Percentiles rank a stretch among this genome's conserved stretches.
Evolutionary conservation across 2,113 vertebrate species (phyloP).

Genomic region (Malaclemys terrapin): DNA sequence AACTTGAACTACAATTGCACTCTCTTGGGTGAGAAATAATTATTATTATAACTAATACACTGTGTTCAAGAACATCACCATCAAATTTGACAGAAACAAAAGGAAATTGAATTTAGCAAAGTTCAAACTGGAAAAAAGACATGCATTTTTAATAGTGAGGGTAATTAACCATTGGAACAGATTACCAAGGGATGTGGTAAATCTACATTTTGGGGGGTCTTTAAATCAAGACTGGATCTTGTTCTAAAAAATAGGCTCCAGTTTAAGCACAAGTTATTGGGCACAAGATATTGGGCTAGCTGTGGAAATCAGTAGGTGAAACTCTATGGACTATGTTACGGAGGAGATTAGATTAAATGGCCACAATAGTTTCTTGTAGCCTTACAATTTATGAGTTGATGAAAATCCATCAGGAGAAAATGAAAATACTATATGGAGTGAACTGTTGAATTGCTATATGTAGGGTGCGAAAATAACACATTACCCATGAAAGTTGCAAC

Average conservation of each 20-base stretch:
- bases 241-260: constrained; percentile 18
- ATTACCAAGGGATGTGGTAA: constrained; percentile 50
- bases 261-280: constrained; percentile 29
- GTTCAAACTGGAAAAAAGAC: constrained; percentile 36
- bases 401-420: constrained; percentile 4
- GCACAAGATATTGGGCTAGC: constrained; percentile 7
- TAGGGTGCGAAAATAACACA: background rate
- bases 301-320: constrained; percentile 10
- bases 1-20: background rate
- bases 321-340: background rate
- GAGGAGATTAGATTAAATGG: background rate
- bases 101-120: constrained; percentile 7
- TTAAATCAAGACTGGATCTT: constrained; percentile 24
- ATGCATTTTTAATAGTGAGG: constrained; percentile 48
- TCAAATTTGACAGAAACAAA: constrained; percentile 20
- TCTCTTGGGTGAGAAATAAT: background rate
- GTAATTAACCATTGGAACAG: constrained; percentile 55
- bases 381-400: background rate
- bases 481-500: background rate
- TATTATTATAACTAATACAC: background rate
- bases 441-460: background rate
- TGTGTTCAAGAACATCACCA: background rate
- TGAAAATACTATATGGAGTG: rapidly evolving
- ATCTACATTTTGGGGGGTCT: background rate
- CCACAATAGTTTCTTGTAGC: background rate